These are phyloP conservation scores for Drosophila nr. perissopoda DNA, from an alignment of 2,888 invertebrate species.

Conservation along the genomic window DNA sequence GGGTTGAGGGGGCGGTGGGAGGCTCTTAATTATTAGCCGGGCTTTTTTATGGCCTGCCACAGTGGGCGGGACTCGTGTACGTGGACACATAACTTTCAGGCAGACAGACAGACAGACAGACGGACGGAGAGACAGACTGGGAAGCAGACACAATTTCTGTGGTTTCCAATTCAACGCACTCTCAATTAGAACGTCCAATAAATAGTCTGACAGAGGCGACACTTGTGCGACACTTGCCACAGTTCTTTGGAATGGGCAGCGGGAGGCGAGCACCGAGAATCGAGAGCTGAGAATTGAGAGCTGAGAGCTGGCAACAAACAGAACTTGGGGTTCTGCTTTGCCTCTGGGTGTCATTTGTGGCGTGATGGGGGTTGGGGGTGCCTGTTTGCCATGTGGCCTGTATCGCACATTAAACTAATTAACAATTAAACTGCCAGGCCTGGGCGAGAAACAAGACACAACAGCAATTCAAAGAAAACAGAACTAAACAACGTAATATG, in stretches of 20 bases:
- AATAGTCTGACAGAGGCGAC: conserved; percentile 70
- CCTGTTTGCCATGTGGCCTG: conserved; percentile 70
- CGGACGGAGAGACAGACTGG: conserved; percentile 18
- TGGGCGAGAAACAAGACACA: conserved; percentile 14
- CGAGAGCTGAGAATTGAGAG: background rate
- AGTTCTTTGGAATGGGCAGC: conserved; percentile 1
- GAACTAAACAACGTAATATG: conserved; percentile 64
- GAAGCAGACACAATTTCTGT: conserved; percentile 67
- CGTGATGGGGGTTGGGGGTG: background rate
- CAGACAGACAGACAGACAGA: conserved; percentile 29
- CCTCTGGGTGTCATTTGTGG: conserved; percentile 38
- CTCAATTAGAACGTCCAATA: conserved; percentile 76
- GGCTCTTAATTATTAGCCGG: conserved; percentile 75
- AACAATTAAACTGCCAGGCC: conserved; percentile 76
- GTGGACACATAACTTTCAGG: conserved; percentile 56
- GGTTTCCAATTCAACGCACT: conserved; percentile 80
- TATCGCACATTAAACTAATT: conserved; percentile 77
- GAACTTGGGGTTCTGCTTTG: conserved; percentile 42
- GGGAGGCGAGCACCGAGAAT: background rate
- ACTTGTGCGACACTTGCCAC: conserved; percentile 67
- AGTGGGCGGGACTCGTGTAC: conserved; percentile 47
- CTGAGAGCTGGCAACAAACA: conserved; percentile 1
- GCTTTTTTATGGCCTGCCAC: conserved; percentile 70
- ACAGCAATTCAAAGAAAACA: conserved; percentile 27
- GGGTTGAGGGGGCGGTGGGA: conserved; percentile 14